These are phyloP conservation scores for Drosophila limbata DNA, from an alignment of 2,888 invertebrate genomes.

Conservation along the genomic window DNA sequence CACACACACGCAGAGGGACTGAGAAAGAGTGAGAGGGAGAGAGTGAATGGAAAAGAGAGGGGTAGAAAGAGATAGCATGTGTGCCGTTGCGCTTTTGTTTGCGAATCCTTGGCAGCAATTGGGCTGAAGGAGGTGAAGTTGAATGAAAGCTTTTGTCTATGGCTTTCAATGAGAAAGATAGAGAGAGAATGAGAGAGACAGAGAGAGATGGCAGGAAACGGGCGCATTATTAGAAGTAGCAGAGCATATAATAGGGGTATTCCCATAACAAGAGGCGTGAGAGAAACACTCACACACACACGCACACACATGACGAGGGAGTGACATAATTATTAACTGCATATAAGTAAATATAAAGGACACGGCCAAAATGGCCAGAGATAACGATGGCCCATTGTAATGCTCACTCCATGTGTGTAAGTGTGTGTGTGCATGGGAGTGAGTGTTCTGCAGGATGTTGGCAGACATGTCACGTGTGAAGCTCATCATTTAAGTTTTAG, in stretches of 20 bases:
- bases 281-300: slow-evolving; percentile 30
- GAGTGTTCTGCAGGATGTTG: slow-evolving; percentile 27
- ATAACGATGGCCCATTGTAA: slow-evolving; percentile 63
- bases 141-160: slow-evolving; percentile 53
- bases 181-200: neutral
- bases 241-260: slow-evolving; percentile 80
- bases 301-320: slow-evolving; percentile 41
- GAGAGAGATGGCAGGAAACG: slow-evolving; percentile 61
- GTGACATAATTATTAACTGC: slow-evolving; percentile 78
- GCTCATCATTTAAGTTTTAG: slow-evolving; percentile 74
- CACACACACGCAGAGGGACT: slow-evolving; percentile 34
- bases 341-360: slow-evolving; percentile 72
- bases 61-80: slow-evolving; percentile 29
- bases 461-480: slow-evolving; percentile 71
- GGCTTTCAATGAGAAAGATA: slow-evolving; percentile 8
- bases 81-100: slow-evolving; percentile 72
- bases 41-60: slow-evolving; percentile 18
- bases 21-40: neutral
- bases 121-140: slow-evolving; percentile 25
- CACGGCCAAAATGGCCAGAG: slow-evolving; percentile 68
- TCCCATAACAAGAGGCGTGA: slow-evolving; percentile 75
- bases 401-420: slow-evolving; percentile 3
- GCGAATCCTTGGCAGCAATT: slow-evolving; percentile 61
- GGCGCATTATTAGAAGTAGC: slow-evolving; percentile 76
- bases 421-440: slow-evolving; percentile 3